Percentiles rank a stretch among this genome's conserved stretches.
These are phyloP conservation scores for Zygothrica quintamaculata DNA, from an alignment of 2,888 invertebrate species.

Conservation along the genomic window DNA sequence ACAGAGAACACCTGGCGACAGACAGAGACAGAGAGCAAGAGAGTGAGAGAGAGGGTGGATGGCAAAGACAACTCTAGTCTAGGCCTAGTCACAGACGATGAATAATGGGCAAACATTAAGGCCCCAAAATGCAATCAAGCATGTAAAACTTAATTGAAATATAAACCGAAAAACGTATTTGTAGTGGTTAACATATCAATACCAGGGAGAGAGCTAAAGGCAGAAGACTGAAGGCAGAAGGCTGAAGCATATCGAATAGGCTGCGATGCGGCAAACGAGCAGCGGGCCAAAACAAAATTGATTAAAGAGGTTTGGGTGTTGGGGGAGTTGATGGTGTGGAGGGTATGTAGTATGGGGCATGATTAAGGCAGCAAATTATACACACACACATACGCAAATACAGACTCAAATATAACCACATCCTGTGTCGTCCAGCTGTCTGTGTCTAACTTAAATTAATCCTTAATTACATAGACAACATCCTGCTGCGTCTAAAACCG, in stretches of 20 bases:
- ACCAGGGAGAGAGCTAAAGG: constrained; percentile 20
- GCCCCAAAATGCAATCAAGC: constrained; percentile 75
- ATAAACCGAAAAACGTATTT: constrained; percentile 72
- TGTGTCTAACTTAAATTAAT: constrained; percentile 81
- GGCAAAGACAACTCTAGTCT: too few species aligned
- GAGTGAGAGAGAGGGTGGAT: not conserved
- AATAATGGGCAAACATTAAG: constrained; percentile 75
- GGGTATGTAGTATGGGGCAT: not conserved
- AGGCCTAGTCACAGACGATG: constrained; percentile 67
- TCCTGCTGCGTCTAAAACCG: constrained; percentile 81
- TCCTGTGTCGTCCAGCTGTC: constrained; percentile 36
- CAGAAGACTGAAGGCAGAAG: not conserved
- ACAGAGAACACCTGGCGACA: too few species aligned
- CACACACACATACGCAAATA: constrained; percentile 4
- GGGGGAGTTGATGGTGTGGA: not conserved
- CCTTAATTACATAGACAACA: constrained; percentile 83
- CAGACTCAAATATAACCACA: constrained; percentile 1
- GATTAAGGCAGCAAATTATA: not conserved
- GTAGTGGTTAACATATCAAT: constrained; percentile 76
- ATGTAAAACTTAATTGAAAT: constrained; percentile 78
- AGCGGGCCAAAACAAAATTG: constrained; percentile 34
- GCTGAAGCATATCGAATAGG: not conserved
- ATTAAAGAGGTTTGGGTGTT: constrained; percentile 33
- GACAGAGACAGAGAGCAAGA: not conserved
- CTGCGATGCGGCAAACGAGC: not conserved